Conservation (phyloP, 1,140 invertebrate species). For the Physella acuta region DNA sequence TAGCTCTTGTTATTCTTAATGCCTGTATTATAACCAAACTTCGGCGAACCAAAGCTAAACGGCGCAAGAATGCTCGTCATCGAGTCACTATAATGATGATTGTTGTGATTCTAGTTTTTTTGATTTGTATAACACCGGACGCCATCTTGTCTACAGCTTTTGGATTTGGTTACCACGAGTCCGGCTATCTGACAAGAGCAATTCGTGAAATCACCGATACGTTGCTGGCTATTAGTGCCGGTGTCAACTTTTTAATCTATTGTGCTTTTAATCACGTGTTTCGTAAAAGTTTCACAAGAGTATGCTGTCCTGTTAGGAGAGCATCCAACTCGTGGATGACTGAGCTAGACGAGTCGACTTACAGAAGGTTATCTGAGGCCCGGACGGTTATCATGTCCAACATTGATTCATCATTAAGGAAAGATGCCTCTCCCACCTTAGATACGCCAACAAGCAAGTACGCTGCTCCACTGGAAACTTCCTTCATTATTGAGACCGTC, state of each 20-base stretch:
- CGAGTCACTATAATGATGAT: slow-evolving; percentile 76
- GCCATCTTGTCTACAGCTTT: slow-evolving; percentile 65
- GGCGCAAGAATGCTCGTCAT: slow-evolving; percentile 37
- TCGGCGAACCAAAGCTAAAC: slow-evolving; percentile 49
- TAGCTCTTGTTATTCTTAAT: slow-evolving; percentile 61
- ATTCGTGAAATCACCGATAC: slow-evolving; percentile 77
- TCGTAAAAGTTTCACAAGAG: slow-evolving; percentile 54
- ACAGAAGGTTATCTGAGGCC: slow-evolving; percentile 30
- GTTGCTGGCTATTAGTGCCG: slow-evolving; percentile 72
- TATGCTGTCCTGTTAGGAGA: slow-evolving; percentile 35
- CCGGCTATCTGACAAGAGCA: slow-evolving; percentile 59
- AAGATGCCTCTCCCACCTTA: background rate
- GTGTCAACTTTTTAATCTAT: slow-evolving; percentile 76
- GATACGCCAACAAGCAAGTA: background rate
- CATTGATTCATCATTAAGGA: background rate
- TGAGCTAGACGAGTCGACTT: slow-evolving; percentile 37
- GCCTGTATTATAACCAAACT: slow-evolving; percentile 72
- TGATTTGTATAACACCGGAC: slow-evolving; percentile 75
- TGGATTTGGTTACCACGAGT: slow-evolving; percentile 56
- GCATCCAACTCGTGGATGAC: slow-evolving; percentile 18
- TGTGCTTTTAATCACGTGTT: slow-evolving; percentile 77
- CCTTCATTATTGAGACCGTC: too few relatives aligned
- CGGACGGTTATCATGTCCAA: slow-evolving; percentile 15
- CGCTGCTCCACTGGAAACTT: too few relatives aligned
- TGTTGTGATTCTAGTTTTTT: slow-evolving; percentile 73